phyloP scores from a whole-genome alignment of 2,888 invertebrate species.

The Mythimna vitellina region DNA sequence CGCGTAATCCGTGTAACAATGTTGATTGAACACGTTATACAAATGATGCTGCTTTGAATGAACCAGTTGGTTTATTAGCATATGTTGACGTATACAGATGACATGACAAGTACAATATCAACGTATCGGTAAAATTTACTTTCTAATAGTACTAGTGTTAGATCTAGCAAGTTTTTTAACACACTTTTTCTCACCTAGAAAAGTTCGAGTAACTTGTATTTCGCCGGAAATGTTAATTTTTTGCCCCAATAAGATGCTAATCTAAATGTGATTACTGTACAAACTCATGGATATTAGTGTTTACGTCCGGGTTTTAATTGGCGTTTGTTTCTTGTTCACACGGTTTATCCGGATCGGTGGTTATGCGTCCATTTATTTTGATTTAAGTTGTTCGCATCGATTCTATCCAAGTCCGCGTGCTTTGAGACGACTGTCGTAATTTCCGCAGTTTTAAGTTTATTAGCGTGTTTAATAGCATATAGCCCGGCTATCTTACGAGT shows the following conservation, averaged over 20 bases:
- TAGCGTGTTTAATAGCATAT: slow-evolving; percentile 42
- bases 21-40: slow-evolving; percentile 58
- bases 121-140: slow-evolving; percentile 52
- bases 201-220: slow-evolving; percentile 44
- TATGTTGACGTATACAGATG: slow-evolving; percentile 36
- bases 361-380: slow-evolving; percentile 48
- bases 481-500: background rate
- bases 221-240: slow-evolving; percentile 56
- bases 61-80: slow-evolving; percentile 36
- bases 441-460: slow-evolving; percentile 53
- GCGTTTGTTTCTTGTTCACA: slow-evolving; percentile 69
- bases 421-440: slow-evolving; percentile 33
- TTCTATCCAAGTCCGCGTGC: slow-evolving; percentile 22
- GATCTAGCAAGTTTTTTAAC: slow-evolving; percentile 60
- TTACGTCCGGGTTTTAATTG: slow-evolving; percentile 75
- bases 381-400: slow-evolving; percentile 23
- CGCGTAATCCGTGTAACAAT: slow-evolving; percentile 58
- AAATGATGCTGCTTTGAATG: slow-evolving; percentile 53
- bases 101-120: slow-evolving; percentile 27
- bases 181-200: slow-evolving; percentile 66
- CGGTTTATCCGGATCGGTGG: slow-evolving; percentile 63
- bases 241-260: slow-evolving; percentile 55
- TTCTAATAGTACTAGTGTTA: slow-evolving; percentile 60
- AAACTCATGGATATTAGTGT: slow-evolving; percentile 63
- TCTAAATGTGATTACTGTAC: slow-evolving; percentile 56